Evolutionary conservation across 1,140 invertebrate species (phyloP).

Genomic region (Drosophila navojoa): DNA sequence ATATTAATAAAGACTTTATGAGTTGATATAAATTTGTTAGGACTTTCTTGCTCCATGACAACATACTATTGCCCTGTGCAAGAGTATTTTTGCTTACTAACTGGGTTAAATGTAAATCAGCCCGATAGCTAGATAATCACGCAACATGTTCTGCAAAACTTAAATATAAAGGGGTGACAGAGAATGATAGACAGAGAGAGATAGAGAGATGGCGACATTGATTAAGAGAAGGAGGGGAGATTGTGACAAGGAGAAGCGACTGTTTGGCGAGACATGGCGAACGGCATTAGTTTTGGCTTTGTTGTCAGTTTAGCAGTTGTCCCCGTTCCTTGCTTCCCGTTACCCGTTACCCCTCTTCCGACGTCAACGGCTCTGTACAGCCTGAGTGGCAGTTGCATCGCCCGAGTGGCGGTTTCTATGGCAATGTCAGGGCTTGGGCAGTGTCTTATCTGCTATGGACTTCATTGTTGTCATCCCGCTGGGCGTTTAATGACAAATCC

Average conservation of each 20-base stretch:
- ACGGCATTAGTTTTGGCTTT: conserved; percentile 42
- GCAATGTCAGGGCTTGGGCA: background rate
- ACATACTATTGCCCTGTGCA: background rate
- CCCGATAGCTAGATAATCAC: conserved; percentile 35
- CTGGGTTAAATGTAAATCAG: conserved; percentile 67
- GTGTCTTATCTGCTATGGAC: conserved; percentile 30
- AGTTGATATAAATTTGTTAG: too few relatives aligned
- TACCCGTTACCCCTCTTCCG: too few relatives aligned
- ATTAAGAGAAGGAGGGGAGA: background rate
- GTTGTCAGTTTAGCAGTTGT: conserved; percentile 39
- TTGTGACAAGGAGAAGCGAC: conserved; percentile 13
- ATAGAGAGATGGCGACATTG: background rate
- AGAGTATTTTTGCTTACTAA: conserved; percentile 22
- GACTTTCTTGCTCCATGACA: background rate
- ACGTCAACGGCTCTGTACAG: background rate
- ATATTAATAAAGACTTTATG: too few relatives aligned
- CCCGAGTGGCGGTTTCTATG: conserved; percentile 22
- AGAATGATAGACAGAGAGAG: background rate
- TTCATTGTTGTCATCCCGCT: conserved; percentile 25
- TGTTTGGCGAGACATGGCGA: conserved; percentile 20
- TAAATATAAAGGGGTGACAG: background rate
- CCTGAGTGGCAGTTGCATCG: conserved; percentile 7
- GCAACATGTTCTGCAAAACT: conserved; percentile 18
- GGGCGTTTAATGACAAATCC: conserved; percentile 28
- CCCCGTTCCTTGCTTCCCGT: background rate